These are phyloP conservation scores for Sminthurinus aureus DNA, from an alignment of 2,888 invertebrate species.

Conservation along the genomic window DNA sequence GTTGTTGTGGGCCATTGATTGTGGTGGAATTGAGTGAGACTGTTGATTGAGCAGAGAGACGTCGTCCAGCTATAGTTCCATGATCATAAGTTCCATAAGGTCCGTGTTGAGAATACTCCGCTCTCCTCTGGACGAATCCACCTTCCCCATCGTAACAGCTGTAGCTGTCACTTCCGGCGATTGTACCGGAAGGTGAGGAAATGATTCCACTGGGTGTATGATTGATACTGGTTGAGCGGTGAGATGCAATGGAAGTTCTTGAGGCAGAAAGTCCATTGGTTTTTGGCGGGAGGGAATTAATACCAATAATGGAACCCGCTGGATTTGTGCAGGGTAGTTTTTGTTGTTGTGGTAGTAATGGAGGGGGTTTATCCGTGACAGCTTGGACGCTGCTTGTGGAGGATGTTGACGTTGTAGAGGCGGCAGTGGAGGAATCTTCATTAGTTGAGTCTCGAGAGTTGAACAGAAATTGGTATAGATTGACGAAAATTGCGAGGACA, in stretches of 20 bases:
- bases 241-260: constrained; percentile 23
- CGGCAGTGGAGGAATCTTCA: constrained; percentile 19
- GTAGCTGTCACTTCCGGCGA: neutral
- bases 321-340: neutral
- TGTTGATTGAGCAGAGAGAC: neutral
- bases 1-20: constrained; percentile 35
- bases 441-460: constrained; percentile 1
- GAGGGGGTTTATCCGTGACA: neutral
- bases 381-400: neutral
- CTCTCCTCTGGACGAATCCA: too few relatives aligned
- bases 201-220: neutral
- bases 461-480: constrained; percentile 27
- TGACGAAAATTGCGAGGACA: constrained; percentile 59
- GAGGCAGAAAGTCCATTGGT: constrained; percentile 4
- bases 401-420: constrained; percentile 20
- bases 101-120: too few relatives aligned
- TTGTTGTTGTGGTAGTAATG: too few relatives aligned
- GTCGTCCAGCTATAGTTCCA: too few relatives aligned
- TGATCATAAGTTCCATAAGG: too few relatives aligned
- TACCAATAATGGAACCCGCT: neutral
- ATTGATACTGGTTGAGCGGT: constrained; percentile 10
- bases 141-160: too few relatives aligned
- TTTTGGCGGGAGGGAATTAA: neutral
- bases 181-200: too few relatives aligned
- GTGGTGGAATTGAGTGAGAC: constrained; percentile 10